Evolutionary conservation across 2,797 vertebrate genomes (phyloP).

Genomic region (Onychomys arenicola): DNA sequence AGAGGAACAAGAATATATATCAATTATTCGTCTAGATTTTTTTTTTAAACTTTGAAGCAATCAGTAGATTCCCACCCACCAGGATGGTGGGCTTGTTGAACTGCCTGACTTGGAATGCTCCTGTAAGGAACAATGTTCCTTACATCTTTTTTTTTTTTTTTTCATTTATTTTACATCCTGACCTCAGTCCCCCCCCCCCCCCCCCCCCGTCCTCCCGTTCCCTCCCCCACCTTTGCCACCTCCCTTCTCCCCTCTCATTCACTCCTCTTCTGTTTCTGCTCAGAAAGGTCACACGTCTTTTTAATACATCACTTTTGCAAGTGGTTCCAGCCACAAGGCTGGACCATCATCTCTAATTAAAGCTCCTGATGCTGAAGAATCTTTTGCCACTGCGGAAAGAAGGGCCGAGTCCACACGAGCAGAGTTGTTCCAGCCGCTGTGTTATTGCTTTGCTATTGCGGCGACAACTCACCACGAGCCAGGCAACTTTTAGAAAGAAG

Average conservation of each 20-base stretch:
- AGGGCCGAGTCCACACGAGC: background rate
- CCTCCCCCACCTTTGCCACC: too few relatives aligned
- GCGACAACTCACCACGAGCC: background rate
- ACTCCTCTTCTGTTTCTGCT: too few relatives aligned
- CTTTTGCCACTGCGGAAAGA: background rate
- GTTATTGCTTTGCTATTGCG: background rate
- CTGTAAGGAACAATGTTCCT: background rate
- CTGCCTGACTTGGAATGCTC: background rate
- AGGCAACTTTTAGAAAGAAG: background rate
- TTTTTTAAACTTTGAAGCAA: background rate
- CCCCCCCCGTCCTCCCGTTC: too few relatives aligned
- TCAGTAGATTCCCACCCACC: background rate
- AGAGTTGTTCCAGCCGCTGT: background rate
- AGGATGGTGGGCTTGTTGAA: background rate
- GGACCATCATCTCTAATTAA: background rate
- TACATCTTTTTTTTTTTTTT: too few relatives aligned
- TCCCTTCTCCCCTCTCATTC: too few relatives aligned
- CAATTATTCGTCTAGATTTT: background rate
- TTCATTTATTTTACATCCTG: too few relatives aligned
- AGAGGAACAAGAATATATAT: background rate
- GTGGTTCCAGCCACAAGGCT: background rate
- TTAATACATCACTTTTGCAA: background rate
- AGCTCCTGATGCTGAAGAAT: background rate
- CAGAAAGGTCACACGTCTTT: too few relatives aligned
- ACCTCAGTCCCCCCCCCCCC: too few relatives aligned